Evolutionary conservation across 2,797 vertebrate genomes (phyloP).

Genomic region (Malurus leucopterus): DNA sequence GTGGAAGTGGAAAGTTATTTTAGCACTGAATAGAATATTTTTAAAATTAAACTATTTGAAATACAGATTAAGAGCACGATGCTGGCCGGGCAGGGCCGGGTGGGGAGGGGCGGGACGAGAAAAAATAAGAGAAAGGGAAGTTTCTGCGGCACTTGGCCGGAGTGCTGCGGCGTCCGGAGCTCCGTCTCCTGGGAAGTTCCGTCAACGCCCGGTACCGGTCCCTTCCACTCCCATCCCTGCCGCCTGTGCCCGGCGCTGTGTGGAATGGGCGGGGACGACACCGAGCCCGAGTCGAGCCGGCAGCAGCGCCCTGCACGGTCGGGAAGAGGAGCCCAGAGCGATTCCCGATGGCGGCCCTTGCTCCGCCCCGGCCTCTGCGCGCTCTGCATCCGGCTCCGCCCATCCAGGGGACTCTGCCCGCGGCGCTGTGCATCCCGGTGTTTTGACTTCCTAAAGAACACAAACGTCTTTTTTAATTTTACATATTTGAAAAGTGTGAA

Average conservation of each 20-base stretch:
- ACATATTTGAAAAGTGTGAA: background rate
- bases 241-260: background rate
- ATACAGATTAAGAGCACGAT: slow-evolving; percentile 16
- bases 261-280: background rate
- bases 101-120: background rate
- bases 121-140: too few relatives aligned
- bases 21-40: slow-evolving; percentile 81
- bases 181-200: background rate
- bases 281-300: too few relatives aligned
- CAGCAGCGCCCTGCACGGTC: background rate
- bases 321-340: background rate
- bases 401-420: background rate
- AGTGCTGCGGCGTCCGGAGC: background rate
- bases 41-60: slow-evolving; percentile 78
- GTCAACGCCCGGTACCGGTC: background rate
- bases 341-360: background rate
- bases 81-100: background rate
- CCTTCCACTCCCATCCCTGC: too few relatives aligned
- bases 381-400: background rate
- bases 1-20: slow-evolving; percentile 73
- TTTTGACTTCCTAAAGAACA: background rate
- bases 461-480: too few relatives aligned
- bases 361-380: background rate
- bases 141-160: background rate
- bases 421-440: background rate